Evolutionary conservation across 2,888 invertebrate genomes (phyloP).

Genomic region (Helleia helle): DNA sequence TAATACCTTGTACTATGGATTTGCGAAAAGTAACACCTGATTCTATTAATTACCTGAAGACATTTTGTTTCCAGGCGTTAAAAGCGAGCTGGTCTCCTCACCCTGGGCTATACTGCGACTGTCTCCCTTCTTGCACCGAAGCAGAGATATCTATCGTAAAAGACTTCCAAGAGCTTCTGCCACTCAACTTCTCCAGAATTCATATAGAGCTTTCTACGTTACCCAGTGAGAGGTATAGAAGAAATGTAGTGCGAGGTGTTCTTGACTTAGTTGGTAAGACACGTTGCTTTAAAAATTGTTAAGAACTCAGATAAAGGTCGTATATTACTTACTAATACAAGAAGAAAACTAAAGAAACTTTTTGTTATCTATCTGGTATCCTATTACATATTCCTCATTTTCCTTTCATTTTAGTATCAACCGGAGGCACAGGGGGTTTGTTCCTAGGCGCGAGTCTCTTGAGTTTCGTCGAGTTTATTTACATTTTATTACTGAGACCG

Average conservation of each 20-base stretch:
- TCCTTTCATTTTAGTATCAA: constrained; percentile 63
- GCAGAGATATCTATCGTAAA: constrained; percentile 78
- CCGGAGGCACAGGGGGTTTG: constrained; percentile 78
- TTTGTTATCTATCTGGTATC: no score
- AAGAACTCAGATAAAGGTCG: no score
- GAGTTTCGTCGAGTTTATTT: constrained; percentile 77
- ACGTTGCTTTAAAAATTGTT: not conserved
- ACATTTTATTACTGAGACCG: constrained; percentile 67
- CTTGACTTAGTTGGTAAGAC: constrained; percentile 82
- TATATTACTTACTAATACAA: no score
- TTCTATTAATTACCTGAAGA: not conserved
- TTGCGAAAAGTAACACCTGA: no score
- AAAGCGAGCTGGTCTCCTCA: constrained; percentile 66
- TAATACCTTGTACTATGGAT: no score
- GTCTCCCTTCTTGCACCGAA: constrained; percentile 83
- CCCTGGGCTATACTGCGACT: constrained; percentile 78
- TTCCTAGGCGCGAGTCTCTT: constrained; percentile 79
- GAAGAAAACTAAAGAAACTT: no score
- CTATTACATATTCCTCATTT: constrained; percentile 1
- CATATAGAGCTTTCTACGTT: constrained; percentile 77
- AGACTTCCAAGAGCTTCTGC: constrained; percentile 53
- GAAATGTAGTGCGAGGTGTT: constrained; percentile 81
- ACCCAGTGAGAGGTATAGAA: constrained; percentile 80
- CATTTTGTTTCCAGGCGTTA: constrained; percentile 35
- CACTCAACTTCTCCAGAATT: constrained; percentile 54